These are phyloP conservation scores for Drosophila nikananu DNA, from an alignment of 1,140 invertebrate genomes.

Conservation along the genomic window DNA sequence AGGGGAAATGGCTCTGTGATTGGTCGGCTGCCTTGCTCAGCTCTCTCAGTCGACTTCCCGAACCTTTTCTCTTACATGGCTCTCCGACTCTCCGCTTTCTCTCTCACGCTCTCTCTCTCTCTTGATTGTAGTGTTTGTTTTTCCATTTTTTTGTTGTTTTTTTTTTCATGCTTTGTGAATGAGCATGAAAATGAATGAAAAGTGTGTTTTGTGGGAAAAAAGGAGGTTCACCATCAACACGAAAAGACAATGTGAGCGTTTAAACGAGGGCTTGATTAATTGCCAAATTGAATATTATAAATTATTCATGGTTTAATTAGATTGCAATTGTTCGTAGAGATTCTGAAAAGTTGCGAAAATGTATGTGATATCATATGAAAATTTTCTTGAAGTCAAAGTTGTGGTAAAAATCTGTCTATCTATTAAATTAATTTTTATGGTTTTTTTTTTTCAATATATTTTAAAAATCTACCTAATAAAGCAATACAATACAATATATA, in stretches of 20 bases:
- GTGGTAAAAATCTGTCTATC: not conserved
- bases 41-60: slow-evolving; percentile 7
- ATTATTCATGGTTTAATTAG: slow-evolving; percentile 24
- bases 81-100: not conserved
- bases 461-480: no score
- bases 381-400: not conserved
- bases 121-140: slow-evolving; percentile 28
- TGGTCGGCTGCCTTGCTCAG: slow-evolving; percentile 51
- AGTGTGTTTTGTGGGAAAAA: slow-evolving; percentile 33
- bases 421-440: not conserved
- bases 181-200: slow-evolving; percentile 80
- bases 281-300: slow-evolving; percentile 8
- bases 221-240: slow-evolving; percentile 43
- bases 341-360: not conserved
- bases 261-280: slow-evolving; percentile 45
- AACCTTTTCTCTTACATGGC: not conserved
- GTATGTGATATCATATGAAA: not conserved
- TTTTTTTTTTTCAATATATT: no score
- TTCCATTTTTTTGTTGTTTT: slow-evolving; percentile 29
- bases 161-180: slow-evolving; percentile 44
- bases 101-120: slow-evolving; percentile 10
- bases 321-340: slow-evolving; percentile 9
- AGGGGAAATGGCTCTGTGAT: slow-evolving; percentile 50
- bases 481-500: no score
- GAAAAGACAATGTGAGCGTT: slow-evolving; percentile 21